phyloP scores from a whole-genome alignment of 1,140 invertebrate species.

The Drosophila tani region DNA sequence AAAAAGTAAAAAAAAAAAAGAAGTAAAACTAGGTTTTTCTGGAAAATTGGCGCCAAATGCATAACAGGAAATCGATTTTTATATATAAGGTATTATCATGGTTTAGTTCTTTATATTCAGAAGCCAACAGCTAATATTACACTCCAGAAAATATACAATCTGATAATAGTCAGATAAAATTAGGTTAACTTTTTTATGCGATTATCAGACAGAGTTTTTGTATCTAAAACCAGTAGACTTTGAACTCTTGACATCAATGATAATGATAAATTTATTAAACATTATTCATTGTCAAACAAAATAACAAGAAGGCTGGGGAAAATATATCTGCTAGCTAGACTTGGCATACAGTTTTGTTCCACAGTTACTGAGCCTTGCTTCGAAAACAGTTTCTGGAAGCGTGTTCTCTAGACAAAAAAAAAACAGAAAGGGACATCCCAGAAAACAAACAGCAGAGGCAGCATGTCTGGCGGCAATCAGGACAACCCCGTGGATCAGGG shows the following conservation, averaged over 20 bases:
- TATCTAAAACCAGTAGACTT: background rate
- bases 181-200: background rate
- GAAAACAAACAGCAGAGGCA: conserved; percentile 13
- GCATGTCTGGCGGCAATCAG: conserved; percentile 41
- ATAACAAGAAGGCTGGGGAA: conserved; percentile 12
- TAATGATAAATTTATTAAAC: background rate
- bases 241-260: no score
- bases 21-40: background rate
- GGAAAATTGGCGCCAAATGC: background rate
- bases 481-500: conserved; percentile 27
- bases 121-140: no score
- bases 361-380: background rate
- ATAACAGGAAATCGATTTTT: background rate
- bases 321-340: background rate
- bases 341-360: background rate
- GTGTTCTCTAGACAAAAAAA: conserved; percentile 6
- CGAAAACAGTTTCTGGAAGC: background rate
- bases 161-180: background rate
- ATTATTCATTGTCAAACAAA: no score
- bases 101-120: no score
- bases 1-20: background rate
- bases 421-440: conserved; percentile 6
- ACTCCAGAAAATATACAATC: background rate
- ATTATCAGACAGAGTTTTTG: background rate
- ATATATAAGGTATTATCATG: no score